phyloP scores from a whole-genome alignment of 2,113 vertebrate genomes.

The Archocentrus centrarchus region DNA sequence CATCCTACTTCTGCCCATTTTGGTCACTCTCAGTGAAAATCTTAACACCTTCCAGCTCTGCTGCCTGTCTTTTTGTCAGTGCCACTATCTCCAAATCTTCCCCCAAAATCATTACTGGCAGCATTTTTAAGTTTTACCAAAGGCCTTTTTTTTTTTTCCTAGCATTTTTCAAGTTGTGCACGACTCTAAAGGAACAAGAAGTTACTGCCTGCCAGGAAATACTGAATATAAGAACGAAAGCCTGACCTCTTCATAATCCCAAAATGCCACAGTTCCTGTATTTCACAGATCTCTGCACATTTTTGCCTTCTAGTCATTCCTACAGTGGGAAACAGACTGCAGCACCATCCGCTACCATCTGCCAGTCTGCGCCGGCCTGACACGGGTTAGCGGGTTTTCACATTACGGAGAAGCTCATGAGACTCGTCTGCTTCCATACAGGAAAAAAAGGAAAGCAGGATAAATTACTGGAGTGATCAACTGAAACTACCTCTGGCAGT shows the following conservation, averaged over 20 bases:
- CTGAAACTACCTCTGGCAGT: not conserved
- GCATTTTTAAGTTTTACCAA: not conserved
- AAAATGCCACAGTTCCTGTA: conserved; percentile 33
- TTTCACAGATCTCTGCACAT: conserved; percentile 32
- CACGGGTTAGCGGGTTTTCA: conserved; percentile 32
- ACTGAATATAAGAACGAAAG: not conserved
- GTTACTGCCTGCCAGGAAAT: not conserved
- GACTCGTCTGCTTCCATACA: not conserved
- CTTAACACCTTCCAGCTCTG: not conserved
- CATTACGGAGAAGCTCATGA: conserved; percentile 1
- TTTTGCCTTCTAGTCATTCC: conserved; percentile 33
- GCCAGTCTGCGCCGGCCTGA: conserved; percentile 16
- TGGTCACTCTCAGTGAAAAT: too few species aligned
- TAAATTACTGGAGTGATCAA: not conserved
- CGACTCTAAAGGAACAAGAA: not conserved
- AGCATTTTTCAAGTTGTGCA: not conserved
- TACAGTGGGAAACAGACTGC: conserved; percentile 30
- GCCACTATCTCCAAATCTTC: not conserved
- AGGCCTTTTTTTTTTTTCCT: not conserved
- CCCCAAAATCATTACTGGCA: too few species aligned
- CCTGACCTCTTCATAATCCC: not conserved
- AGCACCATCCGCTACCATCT: conserved; percentile 42
- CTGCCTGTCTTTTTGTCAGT: not conserved
- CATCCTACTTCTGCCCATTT: too few species aligned
- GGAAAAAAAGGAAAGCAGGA: not conserved